Conservation (phyloP, 2,888 invertebrate species). For the Coenonympha arcania region DNA sequence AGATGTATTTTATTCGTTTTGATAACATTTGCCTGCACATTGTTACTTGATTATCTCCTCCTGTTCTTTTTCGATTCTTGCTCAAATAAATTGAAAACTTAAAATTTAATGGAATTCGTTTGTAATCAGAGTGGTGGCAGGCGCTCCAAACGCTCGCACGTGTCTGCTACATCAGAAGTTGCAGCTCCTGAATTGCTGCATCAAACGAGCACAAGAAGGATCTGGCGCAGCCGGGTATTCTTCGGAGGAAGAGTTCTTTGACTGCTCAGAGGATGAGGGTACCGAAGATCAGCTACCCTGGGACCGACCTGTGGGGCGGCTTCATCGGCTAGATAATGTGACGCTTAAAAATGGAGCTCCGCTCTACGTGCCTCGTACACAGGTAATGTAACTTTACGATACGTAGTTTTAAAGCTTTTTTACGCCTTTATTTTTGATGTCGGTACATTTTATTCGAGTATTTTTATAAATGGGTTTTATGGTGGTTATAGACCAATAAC, state of each 20-base stretch:
- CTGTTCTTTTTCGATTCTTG: not conserved
- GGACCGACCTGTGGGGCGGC: conserved; percentile 58
- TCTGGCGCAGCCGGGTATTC: conserved; percentile 56
- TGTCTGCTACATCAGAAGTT: conserved; percentile 96
- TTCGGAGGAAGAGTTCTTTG: conserved; percentile 84
- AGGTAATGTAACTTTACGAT: conserved; percentile 39
- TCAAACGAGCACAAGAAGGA: conserved; percentile 74
- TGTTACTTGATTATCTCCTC: not conserved
- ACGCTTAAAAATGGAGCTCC: conserved; percentile 59
- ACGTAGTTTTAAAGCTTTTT: too few relatives aligned
- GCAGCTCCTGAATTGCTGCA: conserved; percentile 88
- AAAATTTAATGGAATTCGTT: conserved; percentile 16
- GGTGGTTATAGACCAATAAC: not conserved
- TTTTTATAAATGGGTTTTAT: not conserved
- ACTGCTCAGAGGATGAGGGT: conserved; percentile 77
- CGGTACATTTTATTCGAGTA: not conserved
- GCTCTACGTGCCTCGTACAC: conserved; percentile 60
- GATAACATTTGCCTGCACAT: not conserved
- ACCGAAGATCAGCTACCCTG: conserved; percentile 64
- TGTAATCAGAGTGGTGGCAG: conserved; percentile 81
- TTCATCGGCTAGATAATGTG: conserved; percentile 52
- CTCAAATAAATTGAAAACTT: not conserved
- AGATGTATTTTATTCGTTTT: not conserved
- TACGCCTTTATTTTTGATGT: not conserved
- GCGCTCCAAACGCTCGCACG: conserved; percentile 89